A percentile compares a stretch with the other conserved stretches of the same genome.
These are phyloP conservation scores for Drosophila baimaii DNA, from an alignment of 1,140 invertebrate genomes.

Conservation along the genomic window DNA sequence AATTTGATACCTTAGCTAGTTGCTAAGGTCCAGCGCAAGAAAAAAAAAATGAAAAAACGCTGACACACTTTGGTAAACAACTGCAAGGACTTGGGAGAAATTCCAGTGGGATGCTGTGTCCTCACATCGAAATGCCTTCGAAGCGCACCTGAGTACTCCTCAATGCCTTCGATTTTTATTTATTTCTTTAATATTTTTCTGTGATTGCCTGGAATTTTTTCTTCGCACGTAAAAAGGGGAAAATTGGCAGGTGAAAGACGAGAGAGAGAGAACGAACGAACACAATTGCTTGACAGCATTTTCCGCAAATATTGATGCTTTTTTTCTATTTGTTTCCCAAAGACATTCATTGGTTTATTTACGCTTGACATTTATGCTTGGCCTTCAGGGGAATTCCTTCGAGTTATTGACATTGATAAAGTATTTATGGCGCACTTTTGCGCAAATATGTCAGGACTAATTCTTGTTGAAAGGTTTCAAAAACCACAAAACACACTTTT, in stretches of 20 bases:
- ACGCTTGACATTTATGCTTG: constrained; percentile 52
- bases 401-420: constrained; percentile 40
- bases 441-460: not conserved
- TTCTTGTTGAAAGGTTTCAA: not conserved
- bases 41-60: not conserved
- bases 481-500: not conserved
- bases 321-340: constrained; percentile 44
- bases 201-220: constrained; percentile 29
- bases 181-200: constrained; percentile 29
- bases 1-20: constrained; percentile 45
- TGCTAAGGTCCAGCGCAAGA: constrained; percentile 26
- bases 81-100: constrained; percentile 18
- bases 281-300: constrained; percentile 50
- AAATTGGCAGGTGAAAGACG: constrained; percentile 24
- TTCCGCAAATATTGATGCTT: constrained; percentile 57
- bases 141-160: constrained; percentile 27
- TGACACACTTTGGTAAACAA: constrained; percentile 12
- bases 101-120: constrained; percentile 28
- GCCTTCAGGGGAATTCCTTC: constrained; percentile 37
- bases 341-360: constrained; percentile 48
- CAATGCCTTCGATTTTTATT: constrained; percentile 39
- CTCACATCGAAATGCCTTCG: constrained; percentile 12
- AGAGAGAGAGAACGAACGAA: too few species aligned
- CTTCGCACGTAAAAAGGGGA: constrained; percentile 19
- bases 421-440: constrained; percentile 18